Conservation (phyloP, 2,888 invertebrate genomes). For the Caradrina kadenii region DNA sequence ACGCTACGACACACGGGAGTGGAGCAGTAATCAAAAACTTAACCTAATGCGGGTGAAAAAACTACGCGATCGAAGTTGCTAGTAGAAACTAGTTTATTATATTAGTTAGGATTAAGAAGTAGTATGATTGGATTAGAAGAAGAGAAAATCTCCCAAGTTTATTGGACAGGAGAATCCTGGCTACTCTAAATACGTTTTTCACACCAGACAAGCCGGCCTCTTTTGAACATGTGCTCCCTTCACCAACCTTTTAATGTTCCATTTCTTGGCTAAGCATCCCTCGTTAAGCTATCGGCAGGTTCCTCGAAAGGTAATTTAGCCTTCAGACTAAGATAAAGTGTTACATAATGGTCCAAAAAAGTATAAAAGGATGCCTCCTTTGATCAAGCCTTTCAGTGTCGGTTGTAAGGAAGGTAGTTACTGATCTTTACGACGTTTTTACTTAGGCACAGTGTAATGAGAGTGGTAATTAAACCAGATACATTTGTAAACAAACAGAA, state of each 20-base stretch:
- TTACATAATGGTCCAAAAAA: conserved; percentile 37
- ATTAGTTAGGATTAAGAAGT: too few species aligned
- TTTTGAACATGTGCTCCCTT: neutral
- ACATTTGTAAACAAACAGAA: conserved; percentile 18
- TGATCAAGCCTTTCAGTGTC: conserved; percentile 32
- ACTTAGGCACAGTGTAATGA: conserved; percentile 14
- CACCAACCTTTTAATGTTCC: conserved; percentile 23
- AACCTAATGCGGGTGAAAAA: too few species aligned
- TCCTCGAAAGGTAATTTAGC: conserved; percentile 42
- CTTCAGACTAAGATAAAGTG: conserved; percentile 41
- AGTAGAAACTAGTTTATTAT: too few species aligned
- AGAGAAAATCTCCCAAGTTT: too few species aligned
- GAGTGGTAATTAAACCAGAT: conserved; percentile 20
- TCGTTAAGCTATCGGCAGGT: conserved; percentile 42
- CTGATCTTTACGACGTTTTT: conserved; percentile 30
- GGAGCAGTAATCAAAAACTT: too few species aligned
- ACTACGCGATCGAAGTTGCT: too few species aligned
- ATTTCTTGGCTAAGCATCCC: conserved; percentile 43
- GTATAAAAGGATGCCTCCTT: conserved; percentile 14
- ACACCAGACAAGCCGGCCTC: too few species aligned
- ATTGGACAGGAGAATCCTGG: too few species aligned
- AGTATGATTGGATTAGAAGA: too few species aligned
- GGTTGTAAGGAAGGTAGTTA: conserved; percentile 18
- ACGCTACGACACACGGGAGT: too few species aligned
- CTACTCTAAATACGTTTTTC: too few species aligned